A percentile compares a stretch with the other conserved stretches of the same genome.
These are phyloP conservation scores for Sander lucioperca DNA, from an alignment of 2,113 vertebrate genomes.

Conservation along the genomic window DNA sequence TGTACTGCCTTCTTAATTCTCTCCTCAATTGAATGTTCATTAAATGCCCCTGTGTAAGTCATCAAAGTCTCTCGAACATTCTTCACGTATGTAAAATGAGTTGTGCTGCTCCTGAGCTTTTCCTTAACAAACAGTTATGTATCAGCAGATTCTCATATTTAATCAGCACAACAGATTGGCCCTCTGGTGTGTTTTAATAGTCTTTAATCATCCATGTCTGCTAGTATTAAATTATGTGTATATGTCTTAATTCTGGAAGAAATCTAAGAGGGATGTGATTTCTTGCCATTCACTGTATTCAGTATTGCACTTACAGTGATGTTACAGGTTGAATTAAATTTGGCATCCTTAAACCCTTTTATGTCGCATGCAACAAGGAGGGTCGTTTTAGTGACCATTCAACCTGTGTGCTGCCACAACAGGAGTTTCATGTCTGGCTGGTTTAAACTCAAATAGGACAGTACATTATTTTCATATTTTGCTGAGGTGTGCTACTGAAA, in stretches of 20 bases:
- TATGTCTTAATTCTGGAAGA: neutral
- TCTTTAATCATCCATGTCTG: neutral
- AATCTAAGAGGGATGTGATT: neutral
- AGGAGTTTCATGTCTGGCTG: constrained; percentile 5
- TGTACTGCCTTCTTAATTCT: no score
- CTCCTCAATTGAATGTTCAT: no score
- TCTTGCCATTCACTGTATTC: neutral
- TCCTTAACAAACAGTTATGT: no score
- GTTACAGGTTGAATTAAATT: neutral
- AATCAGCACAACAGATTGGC: neutral
- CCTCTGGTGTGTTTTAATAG: neutral
- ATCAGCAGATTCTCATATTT: neutral
- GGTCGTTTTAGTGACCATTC: neutral
- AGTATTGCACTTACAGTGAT: neutral
- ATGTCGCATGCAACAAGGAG: neutral
- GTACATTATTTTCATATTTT: constrained; percentile 8
- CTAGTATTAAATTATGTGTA: neutral
- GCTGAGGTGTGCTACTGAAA: constrained; percentile 32
- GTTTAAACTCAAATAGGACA: neutral
- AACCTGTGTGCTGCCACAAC: neutral
- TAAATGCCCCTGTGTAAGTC: no score
- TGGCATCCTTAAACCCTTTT: neutral
- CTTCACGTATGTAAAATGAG: no score
- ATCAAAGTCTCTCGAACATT: no score
- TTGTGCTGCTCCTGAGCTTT: no score